Percentiles rank a stretch among this genome's conserved stretches.
Evolutionary conservation across 2,113 vertebrate genomes (phyloP).

Genomic region (Chaetops frenatus): DNA sequence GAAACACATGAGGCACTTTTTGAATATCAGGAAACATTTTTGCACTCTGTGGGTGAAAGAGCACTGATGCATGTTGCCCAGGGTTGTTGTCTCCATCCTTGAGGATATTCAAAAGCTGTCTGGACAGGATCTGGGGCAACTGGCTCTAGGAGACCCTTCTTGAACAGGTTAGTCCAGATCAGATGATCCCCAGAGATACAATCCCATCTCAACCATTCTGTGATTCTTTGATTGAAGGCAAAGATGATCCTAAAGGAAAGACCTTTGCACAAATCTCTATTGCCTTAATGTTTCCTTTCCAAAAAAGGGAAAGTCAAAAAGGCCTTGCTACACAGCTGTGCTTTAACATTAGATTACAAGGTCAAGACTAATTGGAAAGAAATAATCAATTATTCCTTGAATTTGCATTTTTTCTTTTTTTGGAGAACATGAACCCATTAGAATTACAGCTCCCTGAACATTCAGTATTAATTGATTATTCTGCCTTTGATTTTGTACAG

Average conservation of each 20-base stretch:
- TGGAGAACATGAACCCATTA: not conserved
- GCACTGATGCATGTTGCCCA: not conserved
- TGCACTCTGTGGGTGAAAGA: not conserved
- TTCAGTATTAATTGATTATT: not conserved
- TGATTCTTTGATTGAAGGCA: not conserved
- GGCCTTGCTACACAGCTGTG: not conserved
- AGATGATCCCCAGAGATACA: not conserved
- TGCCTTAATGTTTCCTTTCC: not conserved
- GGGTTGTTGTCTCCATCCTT: not conserved
- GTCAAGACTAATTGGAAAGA: not conserved
- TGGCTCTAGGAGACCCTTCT: accelerated
- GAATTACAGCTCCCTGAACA: not conserved
- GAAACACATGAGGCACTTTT: not conserved
- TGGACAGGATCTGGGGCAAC: not conserved
- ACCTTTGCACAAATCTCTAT: not conserved
- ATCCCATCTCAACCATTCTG: not conserved
- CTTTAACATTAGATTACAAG: not conserved
- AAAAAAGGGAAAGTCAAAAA: not conserved
- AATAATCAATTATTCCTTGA: not conserved
- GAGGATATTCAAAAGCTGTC: not conserved
- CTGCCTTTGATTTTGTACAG: not conserved
- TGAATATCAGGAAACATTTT: not conserved
- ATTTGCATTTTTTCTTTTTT: not conserved
- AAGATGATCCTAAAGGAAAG: not conserved
- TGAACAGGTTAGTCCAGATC: not conserved